Evolutionary conservation across 2,888 invertebrate species (phyloP), one percentile per base, ranked within the genome.

Genomic region (Limnephilus rhombicus): DNA sequence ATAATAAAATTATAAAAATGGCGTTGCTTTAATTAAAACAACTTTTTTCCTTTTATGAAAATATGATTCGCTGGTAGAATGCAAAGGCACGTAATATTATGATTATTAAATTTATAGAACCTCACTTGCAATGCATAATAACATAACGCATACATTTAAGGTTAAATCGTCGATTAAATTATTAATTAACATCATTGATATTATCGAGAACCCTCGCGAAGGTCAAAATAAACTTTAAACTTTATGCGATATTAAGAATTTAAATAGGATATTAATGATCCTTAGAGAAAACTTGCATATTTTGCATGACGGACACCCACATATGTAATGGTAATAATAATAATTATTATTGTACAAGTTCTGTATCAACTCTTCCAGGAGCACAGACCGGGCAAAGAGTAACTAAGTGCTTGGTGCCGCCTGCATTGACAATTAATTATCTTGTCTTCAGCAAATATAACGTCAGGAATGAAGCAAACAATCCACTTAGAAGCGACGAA

Each of bases 281-380:
- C 24, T 9, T 24, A 68, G 2, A 68, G 68, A 68, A 7, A 5
- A 4, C 68, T 68, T n/a, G 24, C 0, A 68, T 68, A 24, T 68
- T 24, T 68, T 68, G 68, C 24, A 68, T 24, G 68, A 18, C 24
- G 68, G 68, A 68, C 68, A 68, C 68, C 68, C 68, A 68, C 68
- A 24, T 68, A 7, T 68, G 24, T 68, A 68, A 68, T 68, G 24
- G 24, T 68, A n/a, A 68, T 24, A 53, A 53, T 53, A 18, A 53
- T 18, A 4, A 18, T 53, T 53, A 53, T 53, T 18, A 18, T 18
- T 68, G n/a, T 24, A n/a, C 24, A 68, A n/a, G 9, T 68, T n/a
- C 68, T 68, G 68, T 87, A 88, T 91, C 86, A 83, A 80, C 90
- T 85, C 85, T 83, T 68, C 89, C 90, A 92, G 90, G 41, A 83